Evolutionary conservation across 92 coral and sea anemone genomes (phyloP).

Genomic region (Ricordea florida): DNA sequence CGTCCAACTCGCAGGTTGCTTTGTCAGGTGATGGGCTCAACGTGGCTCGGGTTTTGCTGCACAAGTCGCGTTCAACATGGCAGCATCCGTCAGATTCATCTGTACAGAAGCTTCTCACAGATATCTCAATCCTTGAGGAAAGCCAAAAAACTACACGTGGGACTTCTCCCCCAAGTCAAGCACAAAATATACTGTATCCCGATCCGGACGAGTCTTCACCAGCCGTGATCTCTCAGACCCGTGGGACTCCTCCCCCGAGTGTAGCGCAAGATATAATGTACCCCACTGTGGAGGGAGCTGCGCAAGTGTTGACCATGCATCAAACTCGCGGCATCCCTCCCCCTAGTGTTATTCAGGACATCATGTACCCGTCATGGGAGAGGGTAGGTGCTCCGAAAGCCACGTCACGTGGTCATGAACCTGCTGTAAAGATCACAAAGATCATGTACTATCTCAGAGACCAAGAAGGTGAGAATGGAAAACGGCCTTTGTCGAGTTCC

Average conservation of each 20-base stretch:
- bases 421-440: slow-evolving; percentile 68
- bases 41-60: slow-evolving; percentile 27
- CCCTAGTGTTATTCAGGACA: slow-evolving; percentile 69
- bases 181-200: slow-evolving; percentile 53
- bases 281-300: slow-evolving; percentile 20
- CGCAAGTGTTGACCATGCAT: not conserved
- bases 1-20: slow-evolving; percentile 61
- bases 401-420: slow-evolving; percentile 87
- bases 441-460: slow-evolving; percentile 72
- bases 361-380: slow-evolving; percentile 51
- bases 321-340: slow-evolving; percentile 67
- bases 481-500: too few relatives aligned
- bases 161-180: slow-evolving; percentile 59
- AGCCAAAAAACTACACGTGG: slow-evolving; percentile 50
- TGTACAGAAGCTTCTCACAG: slow-evolving; percentile 69
- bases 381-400: not conserved
- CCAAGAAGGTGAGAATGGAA: slow-evolving; percentile 48
- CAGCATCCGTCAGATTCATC: slow-evolving; percentile 78
- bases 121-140: slow-evolving; percentile 55
- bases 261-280: slow-evolving; percentile 72
- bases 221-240: not conserved
- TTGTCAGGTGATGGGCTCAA: not conserved
- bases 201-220: not conserved
- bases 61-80: slow-evolving; percentile 70
- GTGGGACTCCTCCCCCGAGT: slow-evolving; percentile 79